These are phyloP conservation scores for Leptinotarsa haldemani DNA, from an alignment of 2,888 invertebrate species.

Conservation along the genomic window DNA sequence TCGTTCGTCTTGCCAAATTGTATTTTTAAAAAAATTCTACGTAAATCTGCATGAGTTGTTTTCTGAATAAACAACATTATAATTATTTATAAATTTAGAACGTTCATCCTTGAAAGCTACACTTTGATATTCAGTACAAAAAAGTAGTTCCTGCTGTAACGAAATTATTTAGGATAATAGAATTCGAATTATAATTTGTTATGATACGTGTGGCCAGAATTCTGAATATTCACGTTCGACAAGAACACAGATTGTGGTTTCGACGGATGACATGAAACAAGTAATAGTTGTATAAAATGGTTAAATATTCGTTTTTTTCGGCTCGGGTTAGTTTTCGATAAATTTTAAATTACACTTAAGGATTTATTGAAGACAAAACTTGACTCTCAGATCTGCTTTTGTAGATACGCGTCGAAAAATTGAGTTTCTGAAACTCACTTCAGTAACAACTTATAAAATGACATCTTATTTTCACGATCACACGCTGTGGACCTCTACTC, in stretches of 20 bases:
- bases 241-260: not conserved
- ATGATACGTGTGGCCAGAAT: conserved; percentile 6
- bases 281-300: not conserved
- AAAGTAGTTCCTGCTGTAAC: conserved; percentile 24
- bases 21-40: conserved; percentile 30
- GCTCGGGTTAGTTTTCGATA: too few species aligned
- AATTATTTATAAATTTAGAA: conserved; percentile 35
- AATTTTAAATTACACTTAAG: too few species aligned
- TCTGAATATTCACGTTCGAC: conserved; percentile 2
- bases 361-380: too few species aligned
- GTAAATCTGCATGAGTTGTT: conserved; percentile 26
- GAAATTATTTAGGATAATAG: conserved; percentile 12
- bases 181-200: conserved; percentile 19
- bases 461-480: too few species aligned
- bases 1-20: conserved; percentile 27
- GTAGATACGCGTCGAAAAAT: too few species aligned
- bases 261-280: not conserved
- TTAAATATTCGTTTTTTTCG: too few species aligned
- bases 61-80: conserved; percentile 32
- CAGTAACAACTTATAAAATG: too few species aligned
- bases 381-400: too few species aligned
- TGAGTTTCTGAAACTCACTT: too few species aligned
- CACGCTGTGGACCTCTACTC: too few species aligned
- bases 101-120: conserved; percentile 22
- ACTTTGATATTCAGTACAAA: conserved; percentile 22